Conservation (phyloP, 2,113 vertebrate species). For the Eidolon helvum region DNA sequence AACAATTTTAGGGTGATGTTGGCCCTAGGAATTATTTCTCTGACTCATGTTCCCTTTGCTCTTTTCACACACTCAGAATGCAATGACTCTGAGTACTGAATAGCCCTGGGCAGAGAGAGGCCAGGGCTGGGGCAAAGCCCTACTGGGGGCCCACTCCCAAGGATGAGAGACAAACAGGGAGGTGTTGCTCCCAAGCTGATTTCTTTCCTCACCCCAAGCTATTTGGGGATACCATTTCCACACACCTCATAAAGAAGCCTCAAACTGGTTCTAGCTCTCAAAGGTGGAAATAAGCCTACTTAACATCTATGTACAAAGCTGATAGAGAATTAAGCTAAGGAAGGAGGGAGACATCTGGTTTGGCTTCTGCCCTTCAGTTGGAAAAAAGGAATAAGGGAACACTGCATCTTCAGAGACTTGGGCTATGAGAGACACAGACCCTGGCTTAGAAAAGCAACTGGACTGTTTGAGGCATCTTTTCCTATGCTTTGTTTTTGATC, state of each 20-base stretch:
- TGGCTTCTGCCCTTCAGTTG: neutral
- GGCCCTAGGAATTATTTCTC: constrained; percentile 82
- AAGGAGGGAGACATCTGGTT: neutral
- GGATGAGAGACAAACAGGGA: constrained; percentile 64
- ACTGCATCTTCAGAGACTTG: neutral
- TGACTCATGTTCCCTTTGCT: constrained; percentile 85
- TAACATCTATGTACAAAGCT: neutral
- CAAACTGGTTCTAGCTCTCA: constrained; percentile 51
- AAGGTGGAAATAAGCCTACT: neutral
- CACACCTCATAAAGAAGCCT: constrained; percentile 37
- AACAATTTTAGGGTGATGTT: constrained; percentile 86
- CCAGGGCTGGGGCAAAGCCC: constrained; percentile 38
- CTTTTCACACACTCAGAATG: constrained; percentile 77
- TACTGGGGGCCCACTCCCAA: constrained; percentile 46
- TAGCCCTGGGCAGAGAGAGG: constrained; percentile 72
- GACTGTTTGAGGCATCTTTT: neutral
- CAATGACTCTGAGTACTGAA: constrained; percentile 70
- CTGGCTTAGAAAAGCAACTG: neutral
- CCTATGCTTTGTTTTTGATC: neutral
- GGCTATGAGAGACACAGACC: neutral
- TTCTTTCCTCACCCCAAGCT: constrained; percentile 68
- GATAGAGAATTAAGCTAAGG: neutral
- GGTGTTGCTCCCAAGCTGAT: constrained; percentile 11
- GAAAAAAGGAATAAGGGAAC: neutral
- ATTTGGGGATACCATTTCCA: constrained; percentile 67